A percentile compares a stretch with the other conserved stretches of the same genome.
Evolutionary conservation across 1,140 invertebrate genomes (phyloP).

Genomic region (Achatina immaculata): DNA sequence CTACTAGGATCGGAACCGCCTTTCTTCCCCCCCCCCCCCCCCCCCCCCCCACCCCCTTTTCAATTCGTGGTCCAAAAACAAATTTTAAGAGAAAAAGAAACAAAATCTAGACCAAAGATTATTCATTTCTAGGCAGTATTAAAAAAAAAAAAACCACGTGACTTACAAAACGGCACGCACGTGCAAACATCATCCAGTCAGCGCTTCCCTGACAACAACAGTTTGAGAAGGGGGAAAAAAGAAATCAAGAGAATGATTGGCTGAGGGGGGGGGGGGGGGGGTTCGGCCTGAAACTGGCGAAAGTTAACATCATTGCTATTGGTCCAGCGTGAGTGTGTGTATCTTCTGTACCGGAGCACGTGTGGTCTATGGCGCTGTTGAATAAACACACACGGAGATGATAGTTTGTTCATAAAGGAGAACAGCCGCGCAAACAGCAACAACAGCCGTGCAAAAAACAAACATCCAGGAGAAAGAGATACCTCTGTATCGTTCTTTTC

Average conservation of each 20-base stretch:
- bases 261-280: too few relatives aligned
- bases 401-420: too few relatives aligned
- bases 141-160: not conserved
- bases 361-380: not conserved
- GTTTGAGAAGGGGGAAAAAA: too few relatives aligned
- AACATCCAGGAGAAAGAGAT: too few relatives aligned
- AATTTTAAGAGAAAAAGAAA: not conserved
- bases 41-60: not conserved
- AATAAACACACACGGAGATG: too few relatives aligned
- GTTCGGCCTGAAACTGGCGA: not conserved
- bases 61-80: too few relatives aligned
- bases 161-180: not conserved
- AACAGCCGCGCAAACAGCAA: too few relatives aligned
- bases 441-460: too few relatives aligned
- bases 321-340: not conserved
- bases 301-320: not conserved
- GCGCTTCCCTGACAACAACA: not conserved
- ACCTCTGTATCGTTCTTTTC: too few relatives aligned
- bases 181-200: slow-evolving; percentile 9
- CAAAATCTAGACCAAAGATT: not conserved
- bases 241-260: too few relatives aligned
- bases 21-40: not conserved
- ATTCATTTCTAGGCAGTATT: not conserved
- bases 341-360: not conserved
- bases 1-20: too few relatives aligned